Evolutionary conservation across 1,140 invertebrate genomes (phyloP).

Genomic region (Heliothis virescens): DNA sequence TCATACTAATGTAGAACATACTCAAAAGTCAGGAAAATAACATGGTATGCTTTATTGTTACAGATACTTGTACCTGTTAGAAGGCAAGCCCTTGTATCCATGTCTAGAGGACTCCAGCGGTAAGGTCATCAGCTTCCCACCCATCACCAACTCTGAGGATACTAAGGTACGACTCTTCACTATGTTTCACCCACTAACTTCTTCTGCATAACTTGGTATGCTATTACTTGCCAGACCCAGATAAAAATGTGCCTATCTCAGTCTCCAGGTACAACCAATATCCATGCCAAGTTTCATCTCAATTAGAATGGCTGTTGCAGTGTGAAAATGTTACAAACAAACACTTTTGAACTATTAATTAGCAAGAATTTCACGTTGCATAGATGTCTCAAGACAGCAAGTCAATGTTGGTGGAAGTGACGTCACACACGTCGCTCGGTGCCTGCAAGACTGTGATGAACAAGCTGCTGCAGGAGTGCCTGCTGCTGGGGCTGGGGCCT

Average conservation of each 20-base stretch:
- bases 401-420: slow-evolving; percentile 92
- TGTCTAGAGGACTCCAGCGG: slow-evolving; percentile 89
- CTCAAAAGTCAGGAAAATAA: too few relatives aligned
- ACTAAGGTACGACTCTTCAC: too few relatives aligned
- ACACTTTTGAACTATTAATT: too few relatives aligned
- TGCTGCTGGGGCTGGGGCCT: slow-evolving; percentile 86
- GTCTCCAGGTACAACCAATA: too few relatives aligned
- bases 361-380: slow-evolving; percentile 27
- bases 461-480: slow-evolving; percentile 88
- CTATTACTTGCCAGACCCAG: too few relatives aligned
- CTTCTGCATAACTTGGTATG: too few relatives aligned
- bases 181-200: too few relatives aligned
- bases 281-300: too few relatives aligned
- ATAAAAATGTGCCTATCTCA: too few relatives aligned
- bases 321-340: neutral
- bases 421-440: slow-evolving; percentile 88
- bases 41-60: slow-evolving; percentile 18
- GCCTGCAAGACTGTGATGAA: slow-evolving; percentile 91
- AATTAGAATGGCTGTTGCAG: neutral
- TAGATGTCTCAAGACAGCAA: slow-evolving; percentile 89
- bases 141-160: slow-evolving; percentile 93
- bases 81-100: slow-evolving; percentile 91
- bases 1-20: too few relatives aligned
- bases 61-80: slow-evolving; percentile 91
- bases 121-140: slow-evolving; percentile 93